Evolutionary conservation across 2,113 vertebrate genomes (phyloP).

Genomic region (Verasper variegatus): DNA sequence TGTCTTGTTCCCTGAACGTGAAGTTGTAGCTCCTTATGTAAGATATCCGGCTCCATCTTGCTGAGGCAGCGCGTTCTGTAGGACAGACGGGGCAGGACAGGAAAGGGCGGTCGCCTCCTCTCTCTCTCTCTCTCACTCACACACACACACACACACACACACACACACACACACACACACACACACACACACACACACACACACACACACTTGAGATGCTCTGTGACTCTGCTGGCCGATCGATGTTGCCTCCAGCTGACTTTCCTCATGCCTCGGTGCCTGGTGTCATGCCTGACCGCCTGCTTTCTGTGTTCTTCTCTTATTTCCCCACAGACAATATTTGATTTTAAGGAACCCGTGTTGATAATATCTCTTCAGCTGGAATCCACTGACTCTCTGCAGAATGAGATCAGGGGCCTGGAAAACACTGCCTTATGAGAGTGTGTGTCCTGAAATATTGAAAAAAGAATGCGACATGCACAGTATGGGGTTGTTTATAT

Average conservation of each 20-base stretch:
- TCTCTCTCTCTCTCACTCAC: not conserved
- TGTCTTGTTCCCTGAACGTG: constrained; percentile 25
- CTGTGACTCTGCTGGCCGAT: constrained; percentile 58
- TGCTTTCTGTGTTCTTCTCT: constrained; percentile 14
- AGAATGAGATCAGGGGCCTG: not conserved
- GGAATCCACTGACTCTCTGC: constrained; percentile 1
- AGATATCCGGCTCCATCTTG: constrained; percentile 36
- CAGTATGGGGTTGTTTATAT: constrained; percentile 7
- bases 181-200: constrained; percentile 8
- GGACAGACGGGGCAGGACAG: constrained; percentile 56
- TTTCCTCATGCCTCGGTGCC: constrained; percentile 38
- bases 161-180: too few relatives aligned
- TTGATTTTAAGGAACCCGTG: constrained; percentile 41
- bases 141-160: constrained; percentile 9
- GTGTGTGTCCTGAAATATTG: not conserved
- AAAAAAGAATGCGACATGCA: not conserved
- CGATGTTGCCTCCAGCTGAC: constrained; percentile 59
- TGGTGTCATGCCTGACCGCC: constrained; percentile 24
- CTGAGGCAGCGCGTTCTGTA: constrained; percentile 66
- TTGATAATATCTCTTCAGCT: constrained; percentile 32
- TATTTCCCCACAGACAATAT: constrained; percentile 49
- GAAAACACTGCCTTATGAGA: not conserved
- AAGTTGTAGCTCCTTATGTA: constrained; percentile 39
- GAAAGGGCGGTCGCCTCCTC: constrained; percentile 40
- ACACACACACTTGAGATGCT: constrained; percentile 49